Evolutionary conservation across 1,140 invertebrate genomes (phyloP).

Genomic region (Microplitis mediator): DNA sequence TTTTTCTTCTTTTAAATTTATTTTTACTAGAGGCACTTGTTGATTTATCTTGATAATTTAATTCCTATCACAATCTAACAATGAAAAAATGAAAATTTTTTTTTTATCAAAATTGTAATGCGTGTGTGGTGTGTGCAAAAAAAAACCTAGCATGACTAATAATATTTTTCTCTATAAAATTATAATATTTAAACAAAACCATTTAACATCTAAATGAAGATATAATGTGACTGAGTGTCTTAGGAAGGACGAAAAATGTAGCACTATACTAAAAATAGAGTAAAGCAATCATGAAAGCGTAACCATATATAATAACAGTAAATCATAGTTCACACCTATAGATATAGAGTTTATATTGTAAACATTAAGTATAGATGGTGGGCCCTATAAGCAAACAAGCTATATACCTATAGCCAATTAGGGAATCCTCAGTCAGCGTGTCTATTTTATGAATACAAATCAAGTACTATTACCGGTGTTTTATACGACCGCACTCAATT

Average conservation of each 20-base stretch:
- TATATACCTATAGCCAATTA: constrained; percentile 12
- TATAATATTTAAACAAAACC: not conserved
- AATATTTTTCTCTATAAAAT: no score
- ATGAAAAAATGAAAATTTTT: no score
- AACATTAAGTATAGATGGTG: no score
- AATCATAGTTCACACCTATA: constrained; percentile 2
- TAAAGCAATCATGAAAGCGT: not conserved
- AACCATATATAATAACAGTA: constrained; percentile 11
- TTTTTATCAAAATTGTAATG: no score
- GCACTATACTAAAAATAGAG: not conserved
- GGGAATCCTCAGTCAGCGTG: constrained; percentile 14
- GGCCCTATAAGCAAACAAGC: not conserved
- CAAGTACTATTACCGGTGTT: constrained; percentile 14
- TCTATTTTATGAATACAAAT: constrained; percentile 30
- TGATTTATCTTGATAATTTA: no score
- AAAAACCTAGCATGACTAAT: no score
- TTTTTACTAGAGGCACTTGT: no score
- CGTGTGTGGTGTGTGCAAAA: no score
- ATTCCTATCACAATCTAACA: no score
- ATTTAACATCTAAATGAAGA: not conserved
- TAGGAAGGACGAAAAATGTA: not conserved
- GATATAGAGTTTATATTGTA: not conserved
- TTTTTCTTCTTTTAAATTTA: not conserved
- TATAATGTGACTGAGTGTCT: no score
- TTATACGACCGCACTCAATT: constrained; percentile 23